These are phyloP conservation scores for Manacus vitellinus DNA, from an alignment of 2,113 vertebrate genomes.

Conservation along the genomic window DNA sequence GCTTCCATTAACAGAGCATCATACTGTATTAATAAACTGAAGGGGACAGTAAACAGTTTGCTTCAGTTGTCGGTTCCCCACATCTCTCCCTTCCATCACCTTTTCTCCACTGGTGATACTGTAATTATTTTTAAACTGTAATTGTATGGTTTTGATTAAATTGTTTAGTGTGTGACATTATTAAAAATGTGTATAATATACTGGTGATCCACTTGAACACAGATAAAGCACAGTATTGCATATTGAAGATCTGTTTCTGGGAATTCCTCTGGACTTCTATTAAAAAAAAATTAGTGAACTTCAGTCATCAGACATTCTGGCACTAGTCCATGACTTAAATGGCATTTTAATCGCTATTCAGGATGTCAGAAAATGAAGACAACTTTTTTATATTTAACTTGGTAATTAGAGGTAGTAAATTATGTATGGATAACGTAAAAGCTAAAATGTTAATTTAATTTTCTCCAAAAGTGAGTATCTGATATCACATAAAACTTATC, in stretches of 20 bases:
- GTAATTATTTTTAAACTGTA: background rate
- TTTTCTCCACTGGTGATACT: background rate
- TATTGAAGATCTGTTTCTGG: background rate
- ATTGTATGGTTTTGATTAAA: background rate
- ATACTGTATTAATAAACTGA: background rate
- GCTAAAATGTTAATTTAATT: background rate
- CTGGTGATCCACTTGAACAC: background rate
- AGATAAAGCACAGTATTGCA: background rate
- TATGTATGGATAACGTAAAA: background rate
- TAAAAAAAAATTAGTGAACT: background rate
- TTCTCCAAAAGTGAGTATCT: background rate
- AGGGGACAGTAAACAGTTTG: background rate
- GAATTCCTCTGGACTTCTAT: background rate
- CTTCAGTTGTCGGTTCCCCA: background rate
- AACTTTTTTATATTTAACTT: background rate
- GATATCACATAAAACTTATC: background rate
- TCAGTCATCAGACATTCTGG: background rate
- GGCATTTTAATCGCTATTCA: background rate
- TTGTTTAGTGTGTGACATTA: background rate
- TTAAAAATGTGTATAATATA: background rate
- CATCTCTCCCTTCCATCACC: background rate
- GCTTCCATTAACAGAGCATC: background rate
- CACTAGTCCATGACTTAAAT: background rate
- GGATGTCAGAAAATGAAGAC: background rate
- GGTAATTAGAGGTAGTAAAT: background rate